A percentile compares a stretch with the other conserved stretches of the same genome.
phyloP scores from a whole-genome alignment of 2,797 vertebrate genomes.

The Enteromius anoplus region DNA sequence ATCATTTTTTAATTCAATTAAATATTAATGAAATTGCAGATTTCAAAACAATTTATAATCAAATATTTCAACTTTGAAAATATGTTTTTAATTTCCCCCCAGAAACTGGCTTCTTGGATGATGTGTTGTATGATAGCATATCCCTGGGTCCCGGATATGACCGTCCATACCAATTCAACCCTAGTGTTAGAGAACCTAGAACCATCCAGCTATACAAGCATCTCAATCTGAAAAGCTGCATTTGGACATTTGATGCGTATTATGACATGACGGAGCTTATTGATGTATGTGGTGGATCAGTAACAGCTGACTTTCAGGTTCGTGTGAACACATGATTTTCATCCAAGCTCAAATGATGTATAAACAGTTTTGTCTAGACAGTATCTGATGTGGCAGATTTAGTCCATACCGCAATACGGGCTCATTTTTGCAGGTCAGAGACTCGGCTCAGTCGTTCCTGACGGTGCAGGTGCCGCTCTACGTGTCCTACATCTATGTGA shows the following conservation, averaged over 20 bases:
- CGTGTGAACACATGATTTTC: slow-evolving; percentile 17
- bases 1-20: not conserved
- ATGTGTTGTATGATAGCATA: slow-evolving; percentile 82
- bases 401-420: not conserved
- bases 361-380: not conserved
- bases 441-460: slow-evolving; percentile 97
- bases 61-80: not conserved
- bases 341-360: not conserved
- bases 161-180: slow-evolving; percentile 93
- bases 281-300: slow-evolving; percentile 93
- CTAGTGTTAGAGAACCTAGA: slow-evolving; percentile 83
- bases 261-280: slow-evolving; percentile 99
- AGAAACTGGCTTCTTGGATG: slow-evolving; percentile 93
- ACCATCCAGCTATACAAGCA: slow-evolving; percentile 95
- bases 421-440: slow-evolving; percentile 83
- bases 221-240: slow-evolving; percentile 98
- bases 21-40: not conserved
- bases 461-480: slow-evolving; percentile 95
- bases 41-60: not conserved
- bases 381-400: slow-evolving; percentile 23
- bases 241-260: slow-evolving; percentile 97
- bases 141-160: slow-evolving; percentile 90
- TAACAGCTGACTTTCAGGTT: slow-evolving; percentile 98
- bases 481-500: slow-evolving; percentile 97
- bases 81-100: slow-evolving; percentile 37